Conservation (phyloP, 2,888 invertebrate genomes). For the Drosophila testacea region DNA sequence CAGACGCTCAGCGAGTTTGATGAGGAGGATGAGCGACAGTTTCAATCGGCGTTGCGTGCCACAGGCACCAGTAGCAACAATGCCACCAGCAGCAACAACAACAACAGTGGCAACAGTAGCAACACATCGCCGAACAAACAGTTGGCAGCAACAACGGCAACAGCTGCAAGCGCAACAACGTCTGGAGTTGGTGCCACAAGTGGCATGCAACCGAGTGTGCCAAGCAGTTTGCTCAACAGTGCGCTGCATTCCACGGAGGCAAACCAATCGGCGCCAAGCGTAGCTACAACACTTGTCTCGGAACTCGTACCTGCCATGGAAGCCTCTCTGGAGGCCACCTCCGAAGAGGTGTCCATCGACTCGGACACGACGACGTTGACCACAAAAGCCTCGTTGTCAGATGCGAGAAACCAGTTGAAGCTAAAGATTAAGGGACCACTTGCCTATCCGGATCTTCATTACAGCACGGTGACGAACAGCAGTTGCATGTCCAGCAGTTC, state of each 20-base stretch:
- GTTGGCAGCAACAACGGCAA: conserved; percentile 9
- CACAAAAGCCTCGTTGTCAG: conserved; percentile 91
- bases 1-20: conserved; percentile 90
- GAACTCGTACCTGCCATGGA: conserved; percentile 79
- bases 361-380: conserved; percentile 85
- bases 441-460: conserved; percentile 89
- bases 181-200: conserved; percentile 8
- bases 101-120: conserved; percentile 31
- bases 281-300: conserved; percentile 48
- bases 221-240: conserved; percentile 45
- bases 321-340: conserved; percentile 85
- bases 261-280: conserved; percentile 59
- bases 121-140: conserved; percentile 62
- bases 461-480: conserved; percentile 76
- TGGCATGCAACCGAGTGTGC: conserved; percentile 5
- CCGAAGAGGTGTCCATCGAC: conserved; percentile 85
- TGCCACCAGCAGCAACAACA: conserved; percentile 12
- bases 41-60: conserved; percentile 89
- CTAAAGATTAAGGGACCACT: conserved; percentile 96
- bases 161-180: neutral
- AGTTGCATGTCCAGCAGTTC: conserved; percentile 59
- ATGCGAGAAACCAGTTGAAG: conserved; percentile 94
- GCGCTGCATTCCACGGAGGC: conserved; percentile 67
- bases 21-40: conserved; percentile 91
- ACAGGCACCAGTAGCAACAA: conserved; percentile 85